Percentiles rank a stretch among this genome's conserved stretches.
These are phyloP conservation scores for Aproaerema taeniolella DNA, from an alignment of 2,888 invertebrate species.

Conservation along the genomic window DNA sequence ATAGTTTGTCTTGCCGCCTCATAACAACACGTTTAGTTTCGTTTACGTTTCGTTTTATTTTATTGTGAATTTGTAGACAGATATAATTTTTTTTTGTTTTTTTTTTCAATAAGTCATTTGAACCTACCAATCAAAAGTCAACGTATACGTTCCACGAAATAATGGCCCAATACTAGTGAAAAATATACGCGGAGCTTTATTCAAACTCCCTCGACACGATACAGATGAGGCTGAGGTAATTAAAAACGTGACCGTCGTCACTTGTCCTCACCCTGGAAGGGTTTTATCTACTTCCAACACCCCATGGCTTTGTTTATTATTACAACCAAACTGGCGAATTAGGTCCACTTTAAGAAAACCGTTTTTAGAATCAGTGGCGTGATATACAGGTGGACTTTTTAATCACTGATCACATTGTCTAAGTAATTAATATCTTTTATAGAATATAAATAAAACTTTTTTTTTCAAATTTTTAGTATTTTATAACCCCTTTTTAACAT, in stretches of 20 bases:
- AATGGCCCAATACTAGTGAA: background rate
- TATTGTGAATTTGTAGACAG: background rate
- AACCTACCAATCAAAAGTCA: no score
- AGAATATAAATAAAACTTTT: no score
- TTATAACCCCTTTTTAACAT: no score
- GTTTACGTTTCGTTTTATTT: conserved; percentile 21
- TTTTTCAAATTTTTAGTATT: no score
- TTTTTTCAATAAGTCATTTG: no score
- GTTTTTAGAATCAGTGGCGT: no score
- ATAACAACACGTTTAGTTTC: conserved; percentile 44
- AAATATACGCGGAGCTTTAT: no score
- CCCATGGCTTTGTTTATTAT: conserved; percentile 60
- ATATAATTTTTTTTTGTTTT: no score
- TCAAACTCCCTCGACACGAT: conserved; percentile 51
- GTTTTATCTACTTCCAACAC: conserved; percentile 68
- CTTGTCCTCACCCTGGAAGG: conserved; percentile 59
- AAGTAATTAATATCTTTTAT: no score
- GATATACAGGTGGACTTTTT: no score
- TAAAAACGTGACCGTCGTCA: conserved; percentile 77
- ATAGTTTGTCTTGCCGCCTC: conserved; percentile 42
- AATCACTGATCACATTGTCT: no score
- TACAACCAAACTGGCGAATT: conserved; percentile 35
- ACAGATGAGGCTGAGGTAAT: conserved; percentile 68
- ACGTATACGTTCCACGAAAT: no score
- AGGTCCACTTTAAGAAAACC: conserved; percentile 5